Evolutionary conservation across 2,888 invertebrate genomes (phyloP).

Genomic region (Pristionchus japonicus): DNA sequence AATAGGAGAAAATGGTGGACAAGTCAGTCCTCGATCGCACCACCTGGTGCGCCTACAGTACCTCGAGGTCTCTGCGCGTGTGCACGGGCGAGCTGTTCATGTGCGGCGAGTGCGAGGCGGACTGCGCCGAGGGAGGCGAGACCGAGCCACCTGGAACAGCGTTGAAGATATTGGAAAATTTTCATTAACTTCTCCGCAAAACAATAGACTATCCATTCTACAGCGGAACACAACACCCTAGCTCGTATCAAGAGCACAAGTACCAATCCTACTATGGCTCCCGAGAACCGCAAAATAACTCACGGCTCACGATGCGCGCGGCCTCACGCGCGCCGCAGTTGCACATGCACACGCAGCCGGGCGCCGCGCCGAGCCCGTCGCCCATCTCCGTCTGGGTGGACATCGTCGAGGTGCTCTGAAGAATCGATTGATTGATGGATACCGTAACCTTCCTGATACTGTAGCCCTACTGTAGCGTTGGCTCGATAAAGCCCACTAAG

Average conservation of each 20-base stretch:
- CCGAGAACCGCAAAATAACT: too few species aligned
- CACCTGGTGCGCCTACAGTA: background rate
- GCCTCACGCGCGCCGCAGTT: slow-evolving; percentile 43
- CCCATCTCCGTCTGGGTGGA: slow-evolving; percentile 44
- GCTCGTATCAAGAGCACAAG: too few species aligned
- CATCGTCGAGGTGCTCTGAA: background rate
- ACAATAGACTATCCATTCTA: too few species aligned
- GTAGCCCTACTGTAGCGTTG: background rate
- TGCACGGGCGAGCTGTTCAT: slow-evolving; percentile 41
- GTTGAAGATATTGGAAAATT: background rate
- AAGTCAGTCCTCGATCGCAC: background rate
- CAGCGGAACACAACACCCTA: background rate
- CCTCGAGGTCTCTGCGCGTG: slow-evolving; percentile 20
- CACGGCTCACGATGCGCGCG: slow-evolving; percentile 28
- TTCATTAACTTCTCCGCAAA: background rate
- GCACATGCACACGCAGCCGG: slow-evolving; percentile 46
- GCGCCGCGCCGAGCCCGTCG: background rate
- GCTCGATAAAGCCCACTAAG: background rate
- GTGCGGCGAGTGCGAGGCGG: slow-evolving; percentile 45
- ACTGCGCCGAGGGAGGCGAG: slow-evolving; percentile 40
- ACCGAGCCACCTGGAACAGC: background rate
- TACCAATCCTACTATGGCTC: too few species aligned
- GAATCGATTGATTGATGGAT: background rate
- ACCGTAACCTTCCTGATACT: background rate
- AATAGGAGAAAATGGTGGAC: too few species aligned